Evolutionary conservation across 1,140 invertebrate genomes (phyloP).

Genomic region (Achroia grisella): DNA sequence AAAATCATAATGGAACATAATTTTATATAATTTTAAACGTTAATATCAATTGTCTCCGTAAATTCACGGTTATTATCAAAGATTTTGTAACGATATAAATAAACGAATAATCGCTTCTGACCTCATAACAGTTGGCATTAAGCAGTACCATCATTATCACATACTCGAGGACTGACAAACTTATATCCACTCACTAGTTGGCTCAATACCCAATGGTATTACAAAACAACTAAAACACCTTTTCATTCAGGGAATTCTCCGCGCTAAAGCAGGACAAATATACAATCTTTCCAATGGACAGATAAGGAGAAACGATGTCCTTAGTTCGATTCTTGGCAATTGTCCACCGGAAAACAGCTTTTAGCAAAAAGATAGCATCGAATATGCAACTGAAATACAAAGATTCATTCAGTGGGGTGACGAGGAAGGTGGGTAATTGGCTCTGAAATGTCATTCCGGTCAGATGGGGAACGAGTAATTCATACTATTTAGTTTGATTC

Average conservation of each 20-base stretch:
- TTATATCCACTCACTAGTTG: conserved; percentile 62
- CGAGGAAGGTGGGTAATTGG: conserved; percentile 27
- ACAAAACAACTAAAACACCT: conserved; percentile 54
- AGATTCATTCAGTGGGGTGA: conserved; percentile 49
- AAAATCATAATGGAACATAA: too few relatives aligned
- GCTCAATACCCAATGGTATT: conserved; percentile 47
- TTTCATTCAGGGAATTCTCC: conserved; percentile 66
- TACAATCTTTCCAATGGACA: conserved; percentile 12
- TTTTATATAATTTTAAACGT: too few relatives aligned
- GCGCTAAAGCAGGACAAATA: conserved; percentile 26
- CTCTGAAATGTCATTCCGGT: conserved; percentile 27
- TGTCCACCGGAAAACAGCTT: conserved; percentile 64
- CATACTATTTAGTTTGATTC: too few relatives aligned
- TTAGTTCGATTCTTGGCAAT: conserved; percentile 62
- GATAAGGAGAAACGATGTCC: conserved; percentile 27
- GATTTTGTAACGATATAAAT: too few relatives aligned
- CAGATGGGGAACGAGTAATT: too few relatives aligned
- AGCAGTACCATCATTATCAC: conserved; percentile 24
- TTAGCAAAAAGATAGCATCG: conserved; percentile 50
- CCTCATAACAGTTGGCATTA: conserved; percentile 6
- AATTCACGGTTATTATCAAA: too few relatives aligned
- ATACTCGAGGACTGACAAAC: conserved; percentile 35
- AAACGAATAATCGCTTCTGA: background rate
- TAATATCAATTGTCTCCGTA: too few relatives aligned
- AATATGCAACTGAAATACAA: conserved; percentile 58